A percentile compares a stretch with the other conserved stretches of the same genome.
Conservation (phyloP, 2,888 invertebrate species). For the Campopleginae sp. region DNA sequence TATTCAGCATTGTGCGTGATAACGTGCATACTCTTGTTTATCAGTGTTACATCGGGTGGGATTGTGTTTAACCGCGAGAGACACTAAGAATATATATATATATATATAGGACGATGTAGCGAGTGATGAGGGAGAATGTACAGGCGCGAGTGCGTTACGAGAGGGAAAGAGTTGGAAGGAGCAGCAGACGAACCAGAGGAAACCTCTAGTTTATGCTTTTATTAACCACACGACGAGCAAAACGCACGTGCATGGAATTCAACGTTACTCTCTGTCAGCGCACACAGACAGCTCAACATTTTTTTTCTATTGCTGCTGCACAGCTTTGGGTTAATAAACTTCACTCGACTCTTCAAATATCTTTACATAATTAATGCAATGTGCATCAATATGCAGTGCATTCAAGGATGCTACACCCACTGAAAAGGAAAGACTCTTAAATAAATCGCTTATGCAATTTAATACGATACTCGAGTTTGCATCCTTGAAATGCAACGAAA, state of each 20-base stretch:
- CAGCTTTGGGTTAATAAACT: conserved; percentile 3
- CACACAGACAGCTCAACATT: neutral
- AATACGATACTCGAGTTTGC: no score
- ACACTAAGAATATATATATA: conserved; percentile 26
- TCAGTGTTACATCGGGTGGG: conserved; percentile 28
- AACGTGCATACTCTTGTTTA: conserved; percentile 34
- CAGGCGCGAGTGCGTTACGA: conserved; percentile 10
- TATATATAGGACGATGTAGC: conserved; percentile 5
- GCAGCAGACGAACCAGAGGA: no score
- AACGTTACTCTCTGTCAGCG: conserved; percentile 18
- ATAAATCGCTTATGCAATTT: no score
- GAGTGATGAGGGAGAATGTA: conserved; percentile 10
- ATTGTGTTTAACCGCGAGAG: conserved; percentile 32
- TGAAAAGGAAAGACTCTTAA: no score
- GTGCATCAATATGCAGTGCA: no score
- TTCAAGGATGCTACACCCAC: no score
- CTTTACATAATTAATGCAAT: neutral
- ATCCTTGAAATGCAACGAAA: no score
- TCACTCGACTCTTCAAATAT: neutral
- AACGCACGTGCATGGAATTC: conserved; percentile 10
- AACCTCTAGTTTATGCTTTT: no score
- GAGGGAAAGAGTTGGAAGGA: neutral
- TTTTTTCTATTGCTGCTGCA: neutral
- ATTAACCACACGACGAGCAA: no score
- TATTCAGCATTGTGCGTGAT: conserved; percentile 53